These are phyloP conservation scores for Notechis scutatus DNA, from an alignment of 2,113 vertebrate genomes.

Conservation along the genomic window DNA sequence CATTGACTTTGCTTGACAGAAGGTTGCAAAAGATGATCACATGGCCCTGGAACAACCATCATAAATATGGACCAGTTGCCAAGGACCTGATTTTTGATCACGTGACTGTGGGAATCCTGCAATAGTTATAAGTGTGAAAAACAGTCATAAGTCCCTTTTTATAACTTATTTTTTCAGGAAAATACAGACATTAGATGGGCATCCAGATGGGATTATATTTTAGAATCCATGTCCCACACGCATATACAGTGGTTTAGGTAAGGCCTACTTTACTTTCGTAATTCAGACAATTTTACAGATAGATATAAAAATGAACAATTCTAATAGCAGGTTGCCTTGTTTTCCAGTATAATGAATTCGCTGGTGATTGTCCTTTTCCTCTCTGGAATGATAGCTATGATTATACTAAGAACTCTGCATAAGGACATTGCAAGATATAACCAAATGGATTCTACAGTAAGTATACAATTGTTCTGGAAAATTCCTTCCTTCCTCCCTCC, in stretches of 20 bases:
- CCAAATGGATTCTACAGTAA: constrained; percentile 89
- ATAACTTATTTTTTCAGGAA: constrained; percentile 68
- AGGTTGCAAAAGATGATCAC: neutral
- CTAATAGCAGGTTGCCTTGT: constrained; percentile 25
- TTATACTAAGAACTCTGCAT: constrained; percentile 95
- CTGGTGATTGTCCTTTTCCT: constrained; percentile 98
- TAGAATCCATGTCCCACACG: constrained; percentile 98
- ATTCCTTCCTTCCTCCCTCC: neutral
- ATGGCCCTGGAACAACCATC: neutral
- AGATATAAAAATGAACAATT: neutral
- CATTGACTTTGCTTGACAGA: neutral
- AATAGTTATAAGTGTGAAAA: neutral
- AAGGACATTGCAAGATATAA: constrained; percentile 99
- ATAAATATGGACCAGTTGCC: neutral
- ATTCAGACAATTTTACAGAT: neutral
- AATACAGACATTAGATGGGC: constrained; percentile 90
- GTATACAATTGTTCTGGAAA: constrained; percentile 46
- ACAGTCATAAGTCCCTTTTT: neutral
- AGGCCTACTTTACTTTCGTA: constrained; percentile 42
- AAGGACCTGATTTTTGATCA: too few species aligned
- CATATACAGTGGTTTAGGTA: constrained; percentile 99
- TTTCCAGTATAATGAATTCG: constrained; percentile 95
- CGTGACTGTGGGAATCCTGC: neutral
- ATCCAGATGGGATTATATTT: constrained; percentile 97
- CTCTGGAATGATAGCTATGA: constrained; percentile 99